A percentile compares a stretch with the other conserved stretches of the same genome.
phyloP scores from a whole-genome alignment of 2,888 invertebrate genomes.

The Ariolimax columbianus region DNA sequence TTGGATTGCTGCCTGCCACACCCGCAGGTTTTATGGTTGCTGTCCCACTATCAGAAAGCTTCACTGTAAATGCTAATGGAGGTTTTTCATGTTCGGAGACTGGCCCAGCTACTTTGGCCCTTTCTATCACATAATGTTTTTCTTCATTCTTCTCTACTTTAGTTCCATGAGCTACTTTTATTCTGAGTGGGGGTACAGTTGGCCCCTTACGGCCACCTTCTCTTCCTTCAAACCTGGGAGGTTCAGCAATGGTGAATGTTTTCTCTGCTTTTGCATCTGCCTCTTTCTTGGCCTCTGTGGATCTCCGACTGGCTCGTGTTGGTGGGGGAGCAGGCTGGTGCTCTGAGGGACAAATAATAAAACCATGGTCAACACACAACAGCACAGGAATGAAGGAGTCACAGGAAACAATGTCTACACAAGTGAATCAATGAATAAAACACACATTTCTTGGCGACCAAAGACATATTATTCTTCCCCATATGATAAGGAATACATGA shows the following conservation, averaged over 20 bases:
- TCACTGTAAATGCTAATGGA: conserved; percentile 43
- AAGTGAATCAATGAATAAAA: no score
- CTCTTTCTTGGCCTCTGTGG: conserved; percentile 45
- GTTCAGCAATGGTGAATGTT: conserved; percentile 43
- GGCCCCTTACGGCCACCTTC: conserved; percentile 40
- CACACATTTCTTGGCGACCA: no score
- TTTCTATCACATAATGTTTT: conserved; percentile 51
- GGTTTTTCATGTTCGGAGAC: conserved; percentile 35
- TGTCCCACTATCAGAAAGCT: conserved; percentile 48
- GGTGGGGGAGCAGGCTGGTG: conserved; percentile 37
- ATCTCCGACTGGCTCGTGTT: conserved; percentile 34
- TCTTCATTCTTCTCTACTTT: conserved; percentile 50
- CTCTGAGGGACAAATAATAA: not conserved
- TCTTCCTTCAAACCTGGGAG: conserved; percentile 31
- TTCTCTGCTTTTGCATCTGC: conserved; percentile 35
- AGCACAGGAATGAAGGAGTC: no score
- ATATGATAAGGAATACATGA: no score
- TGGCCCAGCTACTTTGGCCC: not conserved
- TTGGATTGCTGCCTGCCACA: not conserved
- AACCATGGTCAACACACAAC: no score
- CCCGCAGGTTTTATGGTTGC: conserved; percentile 42
- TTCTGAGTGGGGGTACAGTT: conserved; percentile 46
- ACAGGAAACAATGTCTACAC: no score
- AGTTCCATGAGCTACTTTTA: conserved; percentile 46
- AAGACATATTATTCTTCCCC: no score